Evolutionary conservation across 2,888 invertebrate species (phyloP), one percentile per base, ranked within the genome.

Genomic region (Clanis bilineata): DNA sequence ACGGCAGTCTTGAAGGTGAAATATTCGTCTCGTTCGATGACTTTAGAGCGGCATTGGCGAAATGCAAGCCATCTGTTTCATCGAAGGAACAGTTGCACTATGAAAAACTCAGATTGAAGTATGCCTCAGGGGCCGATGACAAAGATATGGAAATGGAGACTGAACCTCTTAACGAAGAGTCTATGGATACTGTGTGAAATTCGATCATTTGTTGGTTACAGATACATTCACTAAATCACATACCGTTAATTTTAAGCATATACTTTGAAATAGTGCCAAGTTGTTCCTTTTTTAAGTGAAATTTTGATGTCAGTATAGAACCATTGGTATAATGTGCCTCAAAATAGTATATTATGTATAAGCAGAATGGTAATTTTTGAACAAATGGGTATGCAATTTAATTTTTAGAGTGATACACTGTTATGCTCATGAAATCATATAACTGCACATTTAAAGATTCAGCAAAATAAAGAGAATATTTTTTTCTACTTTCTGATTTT

Each of bases 11-110:
- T 0, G 89, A 93, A 57, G 92, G 93, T 0, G 92, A 93, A n/a
- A 88, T 95, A 63, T 91, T 92, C 61, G 95, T 97, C 0, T 91
- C 91, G 4, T 93, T 90, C 45, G 90, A 94, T 62, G 97, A 98
- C 82, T 96, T 99, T 72, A 93, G 95, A 63, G 85, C 91, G 61
- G 98, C 98, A 0, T 92, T 98, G 32, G 84, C 92, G 10, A 96
- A 96, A 86, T 94, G 98, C 63, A 95, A 95, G 74, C 98, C 98
- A 12, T 99, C 99, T 0, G 97, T 99, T 18, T 95, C 95, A 21
- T 91, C 94, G 51, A 95, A 96, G 93, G 97, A 97, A 76, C 94
- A 95, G 68, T 93, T 94, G 73, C 94, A 96, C 74, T 97, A 97
- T 76, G 95, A 96, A 66, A 95, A 95, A 74, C 83, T 97, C 74